phyloP scores from a whole-genome alignment of 2,113 vertebrate species.

The Tursiops truncatus region DNA sequence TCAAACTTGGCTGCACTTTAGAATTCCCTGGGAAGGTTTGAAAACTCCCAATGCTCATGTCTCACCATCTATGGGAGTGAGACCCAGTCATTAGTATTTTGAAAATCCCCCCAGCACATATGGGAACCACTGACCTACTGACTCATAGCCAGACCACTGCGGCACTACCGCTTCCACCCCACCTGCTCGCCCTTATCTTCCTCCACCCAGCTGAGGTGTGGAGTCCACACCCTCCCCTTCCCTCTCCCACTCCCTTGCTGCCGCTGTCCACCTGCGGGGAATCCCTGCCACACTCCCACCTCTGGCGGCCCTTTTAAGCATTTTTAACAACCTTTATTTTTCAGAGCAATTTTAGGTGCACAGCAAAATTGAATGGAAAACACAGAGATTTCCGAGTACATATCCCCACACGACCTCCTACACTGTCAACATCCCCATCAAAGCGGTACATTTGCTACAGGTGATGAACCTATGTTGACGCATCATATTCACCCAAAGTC shows the following conservation, averaged over 20 bases:
- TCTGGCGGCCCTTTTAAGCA: not conserved
- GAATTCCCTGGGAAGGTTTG: not conserved
- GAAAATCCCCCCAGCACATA: not conserved
- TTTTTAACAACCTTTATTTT: not conserved
- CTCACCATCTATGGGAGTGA: not conserved
- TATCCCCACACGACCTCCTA: not conserved
- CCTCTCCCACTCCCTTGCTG: rapidly evolving
- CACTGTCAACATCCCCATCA: rapidly evolving
- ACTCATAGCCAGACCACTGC: not conserved
- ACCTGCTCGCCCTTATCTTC: not conserved
- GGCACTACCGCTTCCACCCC: not conserved
- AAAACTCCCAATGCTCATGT: not conserved
- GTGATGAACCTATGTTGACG: rapidly evolving
- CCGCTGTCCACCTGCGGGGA: not conserved
- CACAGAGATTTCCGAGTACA: not conserved
- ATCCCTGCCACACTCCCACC: not conserved
- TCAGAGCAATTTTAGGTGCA: not conserved
- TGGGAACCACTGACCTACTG: not conserved
- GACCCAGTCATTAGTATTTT: not conserved
- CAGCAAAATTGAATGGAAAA: not conserved
- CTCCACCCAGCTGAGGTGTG: not conserved
- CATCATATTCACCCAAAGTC: not conserved
- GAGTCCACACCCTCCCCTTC: not conserved
- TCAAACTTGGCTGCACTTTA: not conserved
- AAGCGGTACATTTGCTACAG: not conserved